phyloP scores from a whole-genome alignment of 2,888 invertebrate species.

The Nephrotoma appendiculata region DNA sequence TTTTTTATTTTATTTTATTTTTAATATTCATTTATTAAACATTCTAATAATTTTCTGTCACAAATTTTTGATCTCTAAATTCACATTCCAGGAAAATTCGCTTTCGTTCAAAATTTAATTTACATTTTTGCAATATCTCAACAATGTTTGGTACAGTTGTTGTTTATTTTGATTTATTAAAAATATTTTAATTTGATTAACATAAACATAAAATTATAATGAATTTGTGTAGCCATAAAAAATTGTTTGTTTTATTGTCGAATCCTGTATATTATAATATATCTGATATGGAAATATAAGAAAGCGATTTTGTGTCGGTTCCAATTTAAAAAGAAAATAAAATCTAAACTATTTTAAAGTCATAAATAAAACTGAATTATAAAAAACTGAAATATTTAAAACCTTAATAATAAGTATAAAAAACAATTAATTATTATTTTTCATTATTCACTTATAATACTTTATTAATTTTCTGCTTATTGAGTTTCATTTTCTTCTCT shows the following conservation, averaged over 20 bases:
- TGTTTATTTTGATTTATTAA: not conserved
- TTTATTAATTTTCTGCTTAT: not conserved
- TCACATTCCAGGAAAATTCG: not conserved
- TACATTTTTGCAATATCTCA: not conserved
- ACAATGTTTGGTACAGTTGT: not conserved
- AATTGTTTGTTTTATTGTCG: not conserved
- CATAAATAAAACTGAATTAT: not conserved
- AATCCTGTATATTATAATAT: not conserved
- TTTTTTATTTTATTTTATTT: not conserved
- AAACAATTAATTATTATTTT: not conserved
- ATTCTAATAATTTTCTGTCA: not conserved
- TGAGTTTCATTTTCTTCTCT: not conserved
- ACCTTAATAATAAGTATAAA: not conserved
- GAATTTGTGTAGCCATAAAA: not conserved
- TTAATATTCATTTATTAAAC: not conserved
- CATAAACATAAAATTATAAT: not conserved
- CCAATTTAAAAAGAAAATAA: not conserved
- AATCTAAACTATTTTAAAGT: not conserved
- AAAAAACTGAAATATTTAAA: not conserved
- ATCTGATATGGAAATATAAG: not conserved
- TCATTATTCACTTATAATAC: not conserved
- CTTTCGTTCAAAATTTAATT: not conserved
- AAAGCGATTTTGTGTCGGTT: not conserved
- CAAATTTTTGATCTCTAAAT: not conserved
- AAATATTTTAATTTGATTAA: not conserved